Evolutionary conservation across 2,888 invertebrate genomes (phyloP), one percentile per base, ranked within the genome.

Genomic region (Diploptera punctata): DNA sequence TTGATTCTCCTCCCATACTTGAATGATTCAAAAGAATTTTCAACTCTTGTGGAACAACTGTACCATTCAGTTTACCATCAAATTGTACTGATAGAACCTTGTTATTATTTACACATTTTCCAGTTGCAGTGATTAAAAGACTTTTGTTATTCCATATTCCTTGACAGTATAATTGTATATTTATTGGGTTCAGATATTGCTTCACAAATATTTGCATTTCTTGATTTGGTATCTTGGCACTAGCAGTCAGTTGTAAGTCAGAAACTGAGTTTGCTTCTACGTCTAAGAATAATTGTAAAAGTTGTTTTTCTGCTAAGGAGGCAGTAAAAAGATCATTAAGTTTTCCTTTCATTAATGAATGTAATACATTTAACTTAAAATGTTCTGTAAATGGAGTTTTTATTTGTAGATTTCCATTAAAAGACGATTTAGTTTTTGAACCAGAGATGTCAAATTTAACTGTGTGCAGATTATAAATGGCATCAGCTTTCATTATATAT

Each of bases 101-200:
- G 1, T 43, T 29, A 10, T 67, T 2, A 3, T 43, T 52, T 21
- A 54, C 62, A 13, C 33, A 52, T 26, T 47, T 52, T 16, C 70
- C 67, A 13, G 19, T 18, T 10, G 71, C 43, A 26, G 47, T 29
- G 3, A 49, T 43, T 10, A n/a, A 16, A 13, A 67, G 33, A n/a
- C 38, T 65, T 9, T 73, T 61, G 2, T 38, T 38, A 67, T 75
- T 75, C 73, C 73, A 72, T 13, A 38, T 16, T 7, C 70, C 71
- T 29, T 67, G 33, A 18, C 67, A 52, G 29, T 38, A 9, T n/a
- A 71, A 62, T n/a, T 61, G 49, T 7, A 75, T 2, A 21, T 57
- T 57, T 16, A 31, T 44, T 19, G 49, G 54, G 10, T 18, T 33
- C 10, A 75, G 19, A 10, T 60, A 16, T 33, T 70, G 71, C 43